A percentile compares a stretch with the other conserved stretches of the same genome.
These are phyloP conservation scores for Avahi laniger DNA, from an alignment of 2,797 vertebrate species.

Conservation along the genomic window DNA sequence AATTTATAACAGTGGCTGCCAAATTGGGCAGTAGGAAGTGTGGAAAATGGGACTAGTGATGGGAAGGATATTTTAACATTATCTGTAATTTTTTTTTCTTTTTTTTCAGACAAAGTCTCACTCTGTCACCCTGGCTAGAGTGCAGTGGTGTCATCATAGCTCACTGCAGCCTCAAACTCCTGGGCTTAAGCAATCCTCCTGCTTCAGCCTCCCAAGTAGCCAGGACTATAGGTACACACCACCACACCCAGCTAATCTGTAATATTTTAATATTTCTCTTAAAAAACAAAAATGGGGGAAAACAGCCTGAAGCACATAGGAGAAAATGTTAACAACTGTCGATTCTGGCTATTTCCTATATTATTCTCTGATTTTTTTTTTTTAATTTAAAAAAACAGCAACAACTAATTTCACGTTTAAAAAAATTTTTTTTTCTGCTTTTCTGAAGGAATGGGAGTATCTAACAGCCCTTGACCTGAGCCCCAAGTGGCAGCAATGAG, in stretches of 20 bases:
- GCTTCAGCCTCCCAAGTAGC: too few species aligned
- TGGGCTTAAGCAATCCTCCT: too few species aligned
- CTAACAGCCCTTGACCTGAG: not conserved
- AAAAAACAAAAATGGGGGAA: not conserved
- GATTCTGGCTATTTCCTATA: not conserved
- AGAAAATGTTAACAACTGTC: slow-evolving; percentile 18
- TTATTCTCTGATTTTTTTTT: not conserved
- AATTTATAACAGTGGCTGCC: not conserved
- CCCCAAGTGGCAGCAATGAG: not conserved
- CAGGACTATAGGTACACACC: too few species aligned
- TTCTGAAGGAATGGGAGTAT: not conserved
- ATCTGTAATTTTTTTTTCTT: slow-evolving; percentile 30
- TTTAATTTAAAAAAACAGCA: not conserved
- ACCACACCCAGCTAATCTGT: not conserved
- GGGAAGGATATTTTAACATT: not conserved
- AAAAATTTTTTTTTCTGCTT: not conserved
- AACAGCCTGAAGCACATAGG: not conserved
- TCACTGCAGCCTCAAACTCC: too few species aligned
- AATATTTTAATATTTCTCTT: slow-evolving; percentile 41
- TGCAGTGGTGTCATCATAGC: too few species aligned
- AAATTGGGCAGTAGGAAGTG: not conserved
- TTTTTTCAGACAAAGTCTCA: not conserved
- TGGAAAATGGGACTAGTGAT: not conserved
- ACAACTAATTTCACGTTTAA: not conserved
- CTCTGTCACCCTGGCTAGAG: too few species aligned